phyloP scores from a whole-genome alignment of 2,888 invertebrate species.

The Priocnemis perturbator region DNA sequence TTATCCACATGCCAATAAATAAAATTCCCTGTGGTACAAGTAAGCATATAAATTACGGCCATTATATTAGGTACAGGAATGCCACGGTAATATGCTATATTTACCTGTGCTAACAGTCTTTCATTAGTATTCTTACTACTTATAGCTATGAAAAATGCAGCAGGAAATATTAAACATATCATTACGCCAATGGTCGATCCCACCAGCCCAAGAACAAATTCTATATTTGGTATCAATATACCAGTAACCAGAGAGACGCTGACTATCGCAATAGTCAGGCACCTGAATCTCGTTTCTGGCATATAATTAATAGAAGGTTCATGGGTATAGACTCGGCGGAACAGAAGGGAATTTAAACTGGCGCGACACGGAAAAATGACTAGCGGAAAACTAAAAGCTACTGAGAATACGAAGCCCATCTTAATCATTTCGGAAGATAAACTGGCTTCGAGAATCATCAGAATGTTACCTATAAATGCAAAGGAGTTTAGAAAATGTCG shows the following conservation, averaged over 20 bases:
- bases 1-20: slow-evolving; percentile 88
- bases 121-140: slow-evolving; percentile 91
- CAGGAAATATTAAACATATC: slow-evolving; percentile 95
- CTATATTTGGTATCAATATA: slow-evolving; percentile 93
- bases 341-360: slow-evolving; percentile 93
- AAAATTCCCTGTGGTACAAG: slow-evolving; percentile 80
- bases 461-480: slow-evolving; percentile 86
- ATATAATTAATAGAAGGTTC: slow-evolving; percentile 84
- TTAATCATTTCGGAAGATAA: slow-evolving; percentile 92
- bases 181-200: slow-evolving; percentile 97
- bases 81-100: not conserved
- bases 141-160: slow-evolving; percentile 90
- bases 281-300: slow-evolving; percentile 88
- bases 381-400: slow-evolving; percentile 97
- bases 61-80: not conserved
- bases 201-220: slow-evolving; percentile 94
- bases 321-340: slow-evolving; percentile 85
- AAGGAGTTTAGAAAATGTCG: slow-evolving; percentile 7
- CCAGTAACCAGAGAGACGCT: slow-evolving; percentile 86
- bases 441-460: slow-evolving; percentile 90
- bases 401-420: slow-evolving; percentile 94
- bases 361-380: slow-evolving; percentile 97
- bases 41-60: not conserved
- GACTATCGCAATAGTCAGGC: slow-evolving; percentile 89
- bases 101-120: slow-evolving; percentile 87